A percentile compares a stretch with the other conserved stretches of the same genome.
phyloP scores from a whole-genome alignment of 2,888 invertebrate genomes.

The Lithophane socia region DNA sequence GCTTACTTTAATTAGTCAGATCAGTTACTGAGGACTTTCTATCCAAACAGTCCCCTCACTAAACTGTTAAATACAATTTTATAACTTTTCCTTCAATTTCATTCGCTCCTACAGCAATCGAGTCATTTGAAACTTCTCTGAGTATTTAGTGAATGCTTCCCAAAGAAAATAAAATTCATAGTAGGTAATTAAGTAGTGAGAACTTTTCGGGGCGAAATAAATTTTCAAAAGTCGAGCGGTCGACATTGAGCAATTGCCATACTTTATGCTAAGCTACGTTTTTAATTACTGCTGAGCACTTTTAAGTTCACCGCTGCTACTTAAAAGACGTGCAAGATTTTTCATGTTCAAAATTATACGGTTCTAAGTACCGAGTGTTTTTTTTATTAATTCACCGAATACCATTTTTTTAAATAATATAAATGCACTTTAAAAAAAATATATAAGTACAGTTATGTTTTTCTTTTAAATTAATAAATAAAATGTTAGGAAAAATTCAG shows the following conservation, averaged over 20 bases:
- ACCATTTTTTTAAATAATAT: too few relatives aligned
- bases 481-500: not conserved
- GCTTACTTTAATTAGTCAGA: conserved; percentile 15
- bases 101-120: conserved; percentile 34
- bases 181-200: conserved; percentile 69
- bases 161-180: conserved; percentile 59
- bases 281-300: conserved; percentile 86
- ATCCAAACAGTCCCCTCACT: conserved; percentile 25
- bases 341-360: conserved; percentile 65
- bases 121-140: conserved; percentile 39
- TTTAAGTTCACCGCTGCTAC: conserved; percentile 74
- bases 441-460: not conserved
- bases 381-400: not conserved
- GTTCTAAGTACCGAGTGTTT: not conserved
- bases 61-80: conserved; percentile 37
- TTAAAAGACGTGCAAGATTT: conserved; percentile 73
- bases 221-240: conserved; percentile 77
- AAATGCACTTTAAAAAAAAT: not conserved
- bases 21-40: conserved; percentile 15
- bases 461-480: not conserved
- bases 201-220: conserved; percentile 71
- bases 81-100: conserved; percentile 38
- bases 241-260: conserved; percentile 86
- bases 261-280: conserved; percentile 84
- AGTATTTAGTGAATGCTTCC: conserved; percentile 51